Conservation (phyloP, 1,140 invertebrate species). For the Mya arenaria region DNA sequence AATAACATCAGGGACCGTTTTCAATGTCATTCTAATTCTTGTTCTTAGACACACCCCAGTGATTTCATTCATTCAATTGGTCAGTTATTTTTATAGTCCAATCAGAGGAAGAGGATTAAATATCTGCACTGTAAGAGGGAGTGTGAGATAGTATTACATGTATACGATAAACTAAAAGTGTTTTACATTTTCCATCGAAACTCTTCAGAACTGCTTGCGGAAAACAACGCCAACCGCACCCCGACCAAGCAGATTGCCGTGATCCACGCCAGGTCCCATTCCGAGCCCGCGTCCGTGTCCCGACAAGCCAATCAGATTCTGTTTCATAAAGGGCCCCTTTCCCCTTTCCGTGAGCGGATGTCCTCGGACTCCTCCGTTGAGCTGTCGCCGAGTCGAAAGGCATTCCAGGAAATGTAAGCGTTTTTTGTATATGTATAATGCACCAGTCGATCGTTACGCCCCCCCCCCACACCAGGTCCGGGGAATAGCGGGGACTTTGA, state of each 20-base stretch:
- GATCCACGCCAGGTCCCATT: constrained; percentile 33
- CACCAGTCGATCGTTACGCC: too few relatives aligned
- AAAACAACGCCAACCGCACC: background rate
- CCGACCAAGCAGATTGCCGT: constrained; percentile 19
- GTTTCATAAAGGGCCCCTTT: background rate
- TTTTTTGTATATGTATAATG: background rate
- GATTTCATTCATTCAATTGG: too few relatives aligned
- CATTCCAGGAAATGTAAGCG: constrained; percentile 52
- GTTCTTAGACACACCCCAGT: too few relatives aligned
- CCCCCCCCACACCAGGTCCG: too few relatives aligned
- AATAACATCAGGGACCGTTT: too few relatives aligned
- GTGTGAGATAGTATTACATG: too few relatives aligned
- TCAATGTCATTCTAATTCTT: too few relatives aligned
- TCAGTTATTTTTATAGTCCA: too few relatives aligned
- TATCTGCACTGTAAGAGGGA: too few relatives aligned
- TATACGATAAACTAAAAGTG: too few relatives aligned
- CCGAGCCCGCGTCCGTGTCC: constrained; percentile 41
- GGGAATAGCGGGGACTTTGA: too few relatives aligned
- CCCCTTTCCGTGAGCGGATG: constrained; percentile 49
- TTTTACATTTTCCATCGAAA: background rate
- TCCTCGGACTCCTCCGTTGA: constrained; percentile 49
- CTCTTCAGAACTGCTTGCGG: background rate
- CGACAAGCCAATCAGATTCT: constrained; percentile 34
- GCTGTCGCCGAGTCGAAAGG: constrained; percentile 41
- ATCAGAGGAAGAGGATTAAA: too few relatives aligned